Conservation (phyloP, 2,797 vertebrate genomes). For the Gambelia wislizenii region DNA sequence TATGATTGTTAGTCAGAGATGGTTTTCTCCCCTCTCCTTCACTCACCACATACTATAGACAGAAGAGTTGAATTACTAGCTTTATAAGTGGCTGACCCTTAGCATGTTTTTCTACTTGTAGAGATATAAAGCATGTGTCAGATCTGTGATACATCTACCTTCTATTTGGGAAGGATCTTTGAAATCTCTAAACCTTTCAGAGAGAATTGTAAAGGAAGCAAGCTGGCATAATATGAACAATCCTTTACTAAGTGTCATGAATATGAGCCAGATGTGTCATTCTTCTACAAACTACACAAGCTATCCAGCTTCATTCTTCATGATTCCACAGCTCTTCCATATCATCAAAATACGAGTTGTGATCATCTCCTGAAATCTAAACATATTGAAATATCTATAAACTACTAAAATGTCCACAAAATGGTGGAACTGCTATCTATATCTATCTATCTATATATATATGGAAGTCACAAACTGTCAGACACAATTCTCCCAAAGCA, state of each 20-base stretch:
- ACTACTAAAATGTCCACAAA: neutral
- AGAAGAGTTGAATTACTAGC: neutral
- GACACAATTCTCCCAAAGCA: neutral
- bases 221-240: neutral
- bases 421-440: neutral
- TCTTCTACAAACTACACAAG: too few species aligned
- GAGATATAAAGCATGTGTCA: slow-evolving; percentile 5
- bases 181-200: slow-evolving; percentile 2
- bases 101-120: neutral
- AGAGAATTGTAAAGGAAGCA: slow-evolving; percentile 24
- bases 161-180: neutral
- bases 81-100: slow-evolving; percentile 9
- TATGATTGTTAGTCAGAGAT: neutral
- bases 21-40: neutral
- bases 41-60: neutral
- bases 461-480: neutral
- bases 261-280: neutral
- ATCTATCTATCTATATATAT: too few species aligned
- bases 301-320: too few species aligned
- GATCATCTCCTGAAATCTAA: neutral
- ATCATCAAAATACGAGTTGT: too few species aligned
- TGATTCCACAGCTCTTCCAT: too few species aligned
- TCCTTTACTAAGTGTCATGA: neutral
- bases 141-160: slow-evolving; percentile 16
- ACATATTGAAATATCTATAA: neutral